These are phyloP conservation scores for Tauraco erythrolophus DNA, from an alignment of 2,113 vertebrate genomes.

Conservation along the genomic window DNA sequence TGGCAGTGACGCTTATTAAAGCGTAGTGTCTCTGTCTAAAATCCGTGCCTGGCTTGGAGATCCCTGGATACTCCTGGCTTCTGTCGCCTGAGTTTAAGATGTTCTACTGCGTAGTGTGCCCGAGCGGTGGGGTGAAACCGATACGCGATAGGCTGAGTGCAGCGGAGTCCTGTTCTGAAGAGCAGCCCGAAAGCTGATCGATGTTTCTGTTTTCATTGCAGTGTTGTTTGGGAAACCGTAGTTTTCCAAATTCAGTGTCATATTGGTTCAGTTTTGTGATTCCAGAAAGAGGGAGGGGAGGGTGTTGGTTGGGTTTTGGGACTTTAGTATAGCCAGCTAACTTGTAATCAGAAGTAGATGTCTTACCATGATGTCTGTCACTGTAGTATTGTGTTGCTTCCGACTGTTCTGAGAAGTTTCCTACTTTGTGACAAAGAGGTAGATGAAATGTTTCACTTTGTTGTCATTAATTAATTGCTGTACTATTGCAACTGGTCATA, in stretches of 20 bases:
- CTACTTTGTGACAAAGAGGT: not conserved
- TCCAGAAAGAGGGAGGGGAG: not conserved
- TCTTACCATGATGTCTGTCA: rapidly evolving
- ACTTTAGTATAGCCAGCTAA: not conserved
- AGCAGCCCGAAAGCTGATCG: not conserved
- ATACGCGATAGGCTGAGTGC: not conserved
- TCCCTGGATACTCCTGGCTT: not conserved
- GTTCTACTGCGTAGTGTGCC: not conserved
- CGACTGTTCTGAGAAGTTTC: not conserved
- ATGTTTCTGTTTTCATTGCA: not conserved
- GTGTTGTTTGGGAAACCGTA: not conserved
- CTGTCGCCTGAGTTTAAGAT: no score
- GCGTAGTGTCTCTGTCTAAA: rapidly evolving
- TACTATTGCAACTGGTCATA: rapidly evolving
- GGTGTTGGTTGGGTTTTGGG: not conserved
- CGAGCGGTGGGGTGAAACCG: rapidly evolving
- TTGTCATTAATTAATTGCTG: not conserved
- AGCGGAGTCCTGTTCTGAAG: not conserved
- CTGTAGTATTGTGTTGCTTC: not conserved
- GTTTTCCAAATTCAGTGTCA: not conserved
- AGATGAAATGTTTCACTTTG: not conserved
- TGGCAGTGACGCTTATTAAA: not conserved
- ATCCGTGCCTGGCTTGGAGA: not conserved
- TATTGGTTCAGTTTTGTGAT: not conserved
- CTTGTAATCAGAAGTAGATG: not conserved